Base-by-base conservation (phyloP, 2,888 invertebrate genomes). In the Ferdinandea cuprea region DNA sequence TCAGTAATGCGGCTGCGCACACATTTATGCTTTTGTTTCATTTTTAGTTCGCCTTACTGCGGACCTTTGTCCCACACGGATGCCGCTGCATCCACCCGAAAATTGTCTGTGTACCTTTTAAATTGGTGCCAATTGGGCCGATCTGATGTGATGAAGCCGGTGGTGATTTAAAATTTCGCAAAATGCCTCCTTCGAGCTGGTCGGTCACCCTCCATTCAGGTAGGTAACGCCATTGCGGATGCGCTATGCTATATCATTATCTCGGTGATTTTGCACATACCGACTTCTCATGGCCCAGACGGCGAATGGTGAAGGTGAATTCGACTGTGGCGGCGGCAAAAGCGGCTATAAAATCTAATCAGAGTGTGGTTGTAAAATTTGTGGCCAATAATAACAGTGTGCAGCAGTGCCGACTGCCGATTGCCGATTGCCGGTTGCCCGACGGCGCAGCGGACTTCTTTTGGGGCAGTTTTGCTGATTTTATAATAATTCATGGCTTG, bases 101-200 rank as follows among this genome's bases (percentile, higher is more conserved):
- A 83, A 78, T 73, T 63, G 78, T 73, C 73, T 83, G 83, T 83
- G 83, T 83, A 83, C 78, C 83, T 83, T 83, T 78, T 83, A 83
- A 83, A 83, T 83, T 83, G 83, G 78, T 78, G 83, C 83, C 83
- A 83, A 83, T 78, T 83, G 83, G 61, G 72, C 58, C 44, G 77
- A 83, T 63, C 78, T 37, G 78, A 83, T 78, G 83, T 78, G 83
- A 73, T 81, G 72, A 83, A 83, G 83, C 68, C 83, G 61, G 56
- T 78, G 73, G 78, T 73, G 78, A 83, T 78, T 83, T 81, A 66
- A 81, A 81, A 81, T 61, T 73, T 83, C 30, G 68, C 78, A 56
- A 78, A 83, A 73, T 78, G 63, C 78, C 78, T 50, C 78, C 78
- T 50, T 63, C 40, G 40, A 72, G 63, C 66, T 68, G 83, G 66